Percentiles rank a stretch among this genome's conserved stretches.
These are phyloP conservation scores for Matsumyia berberina DNA, from an alignment of 2,888 invertebrate genomes.

Conservation along the genomic window DNA sequence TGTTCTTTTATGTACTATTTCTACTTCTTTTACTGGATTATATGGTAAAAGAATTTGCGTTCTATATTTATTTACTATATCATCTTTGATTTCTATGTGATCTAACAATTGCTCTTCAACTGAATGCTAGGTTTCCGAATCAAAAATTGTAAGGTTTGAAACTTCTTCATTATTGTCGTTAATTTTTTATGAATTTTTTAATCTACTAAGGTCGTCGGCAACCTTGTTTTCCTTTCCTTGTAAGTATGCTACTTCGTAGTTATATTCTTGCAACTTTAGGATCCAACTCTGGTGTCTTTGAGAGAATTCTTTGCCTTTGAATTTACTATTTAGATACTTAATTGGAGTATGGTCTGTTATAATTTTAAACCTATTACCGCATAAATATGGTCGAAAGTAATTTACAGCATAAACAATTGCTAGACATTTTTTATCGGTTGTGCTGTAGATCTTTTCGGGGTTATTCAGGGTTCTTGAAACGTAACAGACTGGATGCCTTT, in stretches of 20 bases:
- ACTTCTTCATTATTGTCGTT: neutral
- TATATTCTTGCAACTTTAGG: neutral
- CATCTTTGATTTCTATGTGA: conserved; percentile 14
- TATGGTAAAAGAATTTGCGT: neutral
- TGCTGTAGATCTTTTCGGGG: too few relatives aligned
- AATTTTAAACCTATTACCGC: too few relatives aligned
- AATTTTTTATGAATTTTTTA: conserved; percentile 2
- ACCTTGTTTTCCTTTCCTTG: conserved; percentile 2
- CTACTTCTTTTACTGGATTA: neutral
- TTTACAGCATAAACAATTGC: too few relatives aligned
- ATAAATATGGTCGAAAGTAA: too few relatives aligned
- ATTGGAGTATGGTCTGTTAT: too few relatives aligned
- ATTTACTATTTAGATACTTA: neutral
- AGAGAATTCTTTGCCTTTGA: neutral
- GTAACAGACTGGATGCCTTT: too few relatives aligned
- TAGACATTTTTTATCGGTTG: too few relatives aligned
- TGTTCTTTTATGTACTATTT: too few relatives aligned
- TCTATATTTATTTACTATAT: conserved; percentile 4
- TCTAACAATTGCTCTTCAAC: neutral
- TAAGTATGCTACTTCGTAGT: conserved; percentile 4
- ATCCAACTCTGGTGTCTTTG: conserved; percentile 7
- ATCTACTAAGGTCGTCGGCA: neutral
- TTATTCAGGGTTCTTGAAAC: too few relatives aligned
- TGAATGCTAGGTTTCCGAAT: conserved; percentile 2
- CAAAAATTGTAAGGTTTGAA: conserved; percentile 8